A percentile compares a stretch with the other conserved stretches of the same genome.
These are phyloP conservation scores for Timema cristinae DNA, from an alignment of 2,888 invertebrate genomes.

Conservation along the genomic window DNA sequence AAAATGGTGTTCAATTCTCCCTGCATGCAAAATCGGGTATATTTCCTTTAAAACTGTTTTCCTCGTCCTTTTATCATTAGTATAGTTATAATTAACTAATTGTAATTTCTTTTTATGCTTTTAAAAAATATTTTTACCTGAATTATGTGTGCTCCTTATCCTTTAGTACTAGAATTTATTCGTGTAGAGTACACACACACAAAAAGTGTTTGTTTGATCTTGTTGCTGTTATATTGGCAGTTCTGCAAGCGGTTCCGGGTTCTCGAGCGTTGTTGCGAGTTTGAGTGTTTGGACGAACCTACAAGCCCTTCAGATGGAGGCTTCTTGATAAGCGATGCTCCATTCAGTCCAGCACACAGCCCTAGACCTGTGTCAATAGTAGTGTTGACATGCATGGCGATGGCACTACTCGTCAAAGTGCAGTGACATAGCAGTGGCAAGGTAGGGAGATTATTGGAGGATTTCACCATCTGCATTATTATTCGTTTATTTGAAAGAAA, in stretches of 20 bases:
- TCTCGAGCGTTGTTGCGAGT: constrained; percentile 83
- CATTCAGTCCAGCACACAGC: background rate
- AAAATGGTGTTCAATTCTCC: too few species aligned
- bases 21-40: too few species aligned
- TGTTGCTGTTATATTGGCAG: constrained; percentile 48
- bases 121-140: too few species aligned
- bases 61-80: too few species aligned
- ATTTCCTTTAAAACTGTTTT: too few species aligned
- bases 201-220: background rate
- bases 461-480: too few species aligned
- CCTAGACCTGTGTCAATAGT: constrained; percentile 8
- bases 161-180: too few species aligned
- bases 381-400: background rate
- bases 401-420: constrained; percentile 14
- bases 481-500: too few species aligned
- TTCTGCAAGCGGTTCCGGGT: constrained; percentile 81
- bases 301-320: constrained; percentile 12
- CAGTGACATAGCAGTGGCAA: background rate
- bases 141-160: too few species aligned
- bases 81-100: too few species aligned
- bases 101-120: too few species aligned
- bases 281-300: constrained; percentile 72
- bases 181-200: background rate
- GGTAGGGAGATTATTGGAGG: background rate
- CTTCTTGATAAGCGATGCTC: constrained; percentile 1